These are phyloP conservation scores for Chitala chitala DNA, from an alignment of 2,113 vertebrate genomes.

Conservation along the genomic window DNA sequence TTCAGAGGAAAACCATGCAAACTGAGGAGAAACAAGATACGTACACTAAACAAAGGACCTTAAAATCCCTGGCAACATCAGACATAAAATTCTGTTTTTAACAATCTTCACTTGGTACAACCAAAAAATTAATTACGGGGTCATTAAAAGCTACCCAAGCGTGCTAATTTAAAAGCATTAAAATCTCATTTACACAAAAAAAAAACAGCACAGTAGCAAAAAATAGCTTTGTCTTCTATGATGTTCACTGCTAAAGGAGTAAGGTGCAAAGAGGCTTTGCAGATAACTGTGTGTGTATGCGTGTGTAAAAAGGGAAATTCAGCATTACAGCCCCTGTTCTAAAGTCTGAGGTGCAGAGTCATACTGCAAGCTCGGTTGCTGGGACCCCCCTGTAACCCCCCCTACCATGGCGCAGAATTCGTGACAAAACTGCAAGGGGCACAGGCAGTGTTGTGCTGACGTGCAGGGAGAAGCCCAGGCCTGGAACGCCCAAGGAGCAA, in stretches of 20 bases:
- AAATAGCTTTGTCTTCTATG: not conserved
- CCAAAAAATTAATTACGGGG: not conserved
- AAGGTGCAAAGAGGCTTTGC: too few relatives aligned
- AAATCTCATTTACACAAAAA: conserved; percentile 8
- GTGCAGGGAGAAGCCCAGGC: not conserved
- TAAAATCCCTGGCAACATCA: not conserved
- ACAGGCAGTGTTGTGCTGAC: too few relatives aligned
- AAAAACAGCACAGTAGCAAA: not conserved
- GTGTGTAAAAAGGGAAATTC: too few relatives aligned
- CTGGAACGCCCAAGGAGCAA: not conserved
- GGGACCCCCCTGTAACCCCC: too few relatives aligned
- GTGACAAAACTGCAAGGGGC: too few relatives aligned
- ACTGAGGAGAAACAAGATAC: conserved; percentile 2
- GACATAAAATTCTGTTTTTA: not conserved
- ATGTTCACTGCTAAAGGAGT: conserved; percentile 9
- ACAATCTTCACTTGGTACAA: not conserved
- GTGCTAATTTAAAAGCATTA: conserved; percentile 34
- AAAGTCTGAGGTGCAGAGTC: too few relatives aligned
- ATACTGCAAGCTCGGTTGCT: too few relatives aligned
- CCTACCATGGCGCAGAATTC: too few relatives aligned
- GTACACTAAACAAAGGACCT: not conserved
- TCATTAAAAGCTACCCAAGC: not conserved
- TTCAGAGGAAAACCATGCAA: too few relatives aligned
- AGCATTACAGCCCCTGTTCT: too few relatives aligned
- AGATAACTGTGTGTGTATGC: too few relatives aligned